Conservation (phyloP, 2,888 invertebrate species). For the Dicycla oo region DNA sequence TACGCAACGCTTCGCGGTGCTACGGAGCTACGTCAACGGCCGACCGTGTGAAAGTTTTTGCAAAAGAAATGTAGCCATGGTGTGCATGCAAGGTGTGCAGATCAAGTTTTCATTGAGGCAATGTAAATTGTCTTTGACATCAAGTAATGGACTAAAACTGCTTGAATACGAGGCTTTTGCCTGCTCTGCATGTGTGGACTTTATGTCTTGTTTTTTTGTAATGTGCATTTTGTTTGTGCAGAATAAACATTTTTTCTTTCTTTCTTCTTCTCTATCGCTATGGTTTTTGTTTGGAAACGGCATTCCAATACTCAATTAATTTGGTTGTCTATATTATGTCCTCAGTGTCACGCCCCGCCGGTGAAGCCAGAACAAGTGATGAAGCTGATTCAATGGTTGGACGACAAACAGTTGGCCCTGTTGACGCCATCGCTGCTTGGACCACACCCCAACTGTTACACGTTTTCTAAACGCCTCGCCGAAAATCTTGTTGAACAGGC, state of each 20-base stretch:
- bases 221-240: too few species aligned
- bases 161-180: too few species aligned
- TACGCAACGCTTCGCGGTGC: constrained; percentile 1
- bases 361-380: constrained; percentile 93
- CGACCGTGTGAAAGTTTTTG: not conserved
- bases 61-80: not conserved
- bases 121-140: too few species aligned
- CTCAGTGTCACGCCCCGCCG: constrained; percentile 92
- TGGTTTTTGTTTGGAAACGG: not conserved
- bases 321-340: constrained; percentile 7
- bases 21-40: not conserved
- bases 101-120: not conserved
- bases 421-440: constrained; percentile 93
- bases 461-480: constrained; percentile 97
- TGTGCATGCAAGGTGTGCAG: not conserved
- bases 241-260: too few species aligned
- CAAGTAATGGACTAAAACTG: too few species aligned
- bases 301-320: not conserved
- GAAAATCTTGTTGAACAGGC: constrained; percentile 95
- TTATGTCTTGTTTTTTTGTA: too few species aligned
- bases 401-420: constrained; percentile 91
- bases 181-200: too few species aligned
- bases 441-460: constrained; percentile 98
- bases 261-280: not conserved
- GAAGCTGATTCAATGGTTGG: constrained; percentile 93